These are phyloP conservation scores for Stichodactyla mertensii DNA, from an alignment of 64 coral and sea anemone species.

Conservation along the genomic window DNA sequence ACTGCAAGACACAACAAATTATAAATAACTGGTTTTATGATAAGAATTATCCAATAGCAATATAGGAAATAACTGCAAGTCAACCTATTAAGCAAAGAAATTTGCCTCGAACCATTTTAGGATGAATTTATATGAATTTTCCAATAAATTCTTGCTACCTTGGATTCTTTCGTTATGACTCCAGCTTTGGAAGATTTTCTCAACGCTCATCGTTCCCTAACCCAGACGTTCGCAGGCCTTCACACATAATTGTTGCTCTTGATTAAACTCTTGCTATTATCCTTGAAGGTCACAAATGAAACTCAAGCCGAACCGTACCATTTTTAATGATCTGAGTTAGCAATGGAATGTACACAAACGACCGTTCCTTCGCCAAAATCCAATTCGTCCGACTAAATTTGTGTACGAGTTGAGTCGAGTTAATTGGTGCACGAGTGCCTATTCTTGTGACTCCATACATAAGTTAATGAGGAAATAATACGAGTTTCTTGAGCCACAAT, in stretches of 20 bases:
- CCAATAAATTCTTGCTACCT: background rate
- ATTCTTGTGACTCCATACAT: background rate
- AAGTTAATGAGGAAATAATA: background rate
- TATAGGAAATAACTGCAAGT: background rate
- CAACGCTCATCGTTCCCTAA: constrained; percentile 24
- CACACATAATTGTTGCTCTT: constrained; percentile 14
- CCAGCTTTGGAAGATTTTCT: constrained; percentile 7
- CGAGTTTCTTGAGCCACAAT: background rate
- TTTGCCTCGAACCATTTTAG: background rate
- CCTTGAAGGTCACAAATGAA: constrained; percentile 13
- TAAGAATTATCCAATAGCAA: background rate
- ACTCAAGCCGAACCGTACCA: background rate
- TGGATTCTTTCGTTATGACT: constrained; percentile 9
- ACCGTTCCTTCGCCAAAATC: background rate
- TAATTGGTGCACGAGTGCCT: background rate
- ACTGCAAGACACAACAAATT: constrained; percentile 15
- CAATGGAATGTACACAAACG: constrained; percentile 33
- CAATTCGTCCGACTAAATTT: background rate
- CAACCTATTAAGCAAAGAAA: background rate
- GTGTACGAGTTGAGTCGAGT: background rate
- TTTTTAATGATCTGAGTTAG: constrained; percentile 8
- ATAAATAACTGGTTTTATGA: background rate
- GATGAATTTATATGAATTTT: background rate
- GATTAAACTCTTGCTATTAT: constrained; percentile 1
- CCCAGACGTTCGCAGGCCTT: background rate